phyloP scores from a whole-genome alignment of 2,797 vertebrate species.

The Neosilurus mollespiculum region DNA sequence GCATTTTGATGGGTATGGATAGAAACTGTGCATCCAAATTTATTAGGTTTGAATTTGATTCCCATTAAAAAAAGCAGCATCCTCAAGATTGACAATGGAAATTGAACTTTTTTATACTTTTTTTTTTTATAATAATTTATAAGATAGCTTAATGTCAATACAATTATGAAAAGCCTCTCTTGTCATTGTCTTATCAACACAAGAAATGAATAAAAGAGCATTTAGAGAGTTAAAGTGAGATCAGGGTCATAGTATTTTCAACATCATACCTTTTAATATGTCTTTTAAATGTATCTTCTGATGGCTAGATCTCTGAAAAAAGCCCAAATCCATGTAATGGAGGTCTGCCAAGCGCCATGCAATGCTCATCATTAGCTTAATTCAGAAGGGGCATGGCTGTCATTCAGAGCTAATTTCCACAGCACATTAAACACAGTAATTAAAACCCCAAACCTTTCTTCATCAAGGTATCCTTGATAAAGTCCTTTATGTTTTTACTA shows the following conservation, averaged over 20 bases:
- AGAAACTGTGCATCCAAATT: too few species aligned
- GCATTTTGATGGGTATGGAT: too few species aligned
- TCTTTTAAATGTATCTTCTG: neutral
- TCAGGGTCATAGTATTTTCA: neutral
- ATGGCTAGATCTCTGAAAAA: constrained; percentile 5
- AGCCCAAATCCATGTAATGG: constrained; percentile 25
- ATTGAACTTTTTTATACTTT: too few species aligned
- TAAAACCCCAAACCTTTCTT: constrained; percentile 41
- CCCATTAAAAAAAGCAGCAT: too few species aligned
- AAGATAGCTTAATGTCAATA: neutral
- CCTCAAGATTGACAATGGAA: too few species aligned
- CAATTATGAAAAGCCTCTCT: neutral
- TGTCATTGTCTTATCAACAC: neutral
- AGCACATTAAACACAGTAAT: constrained; percentile 41
- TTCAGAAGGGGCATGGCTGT: constrained; percentile 26
- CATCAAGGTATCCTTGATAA: constrained; percentile 24
- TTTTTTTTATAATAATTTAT: neutral
- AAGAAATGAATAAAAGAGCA: neutral
- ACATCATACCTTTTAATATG: neutral
- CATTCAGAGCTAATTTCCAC: constrained; percentile 15
- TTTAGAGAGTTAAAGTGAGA: neutral
- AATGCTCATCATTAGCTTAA: constrained; percentile 35
- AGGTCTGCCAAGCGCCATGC: constrained; percentile 24
- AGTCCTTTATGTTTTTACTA: constrained; percentile 30
- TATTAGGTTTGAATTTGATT: too few species aligned